phyloP scores from a whole-genome alignment of 2,797 vertebrate genomes.

The Tapera naevia region DNA sequence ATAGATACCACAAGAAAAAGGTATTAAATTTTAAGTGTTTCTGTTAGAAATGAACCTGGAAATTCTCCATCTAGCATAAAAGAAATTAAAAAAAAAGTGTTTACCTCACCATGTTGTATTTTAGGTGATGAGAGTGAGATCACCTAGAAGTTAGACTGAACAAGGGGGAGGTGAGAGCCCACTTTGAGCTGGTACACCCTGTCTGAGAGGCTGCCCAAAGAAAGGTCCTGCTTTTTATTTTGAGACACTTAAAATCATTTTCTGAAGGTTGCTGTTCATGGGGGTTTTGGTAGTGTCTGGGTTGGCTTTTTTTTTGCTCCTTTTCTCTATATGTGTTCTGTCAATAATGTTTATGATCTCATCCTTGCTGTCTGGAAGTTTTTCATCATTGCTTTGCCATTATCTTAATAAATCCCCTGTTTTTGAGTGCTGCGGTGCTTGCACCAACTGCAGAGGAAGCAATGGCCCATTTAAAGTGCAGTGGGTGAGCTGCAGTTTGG shows the following conservation, averaged over 20 bases:
- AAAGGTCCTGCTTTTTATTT: not conserved
- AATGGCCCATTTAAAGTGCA: not conserved
- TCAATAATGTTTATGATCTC: not conserved
- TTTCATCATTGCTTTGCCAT: constrained; percentile 2
- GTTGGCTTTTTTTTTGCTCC: not conserved
- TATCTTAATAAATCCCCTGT: not conserved
- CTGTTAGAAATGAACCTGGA: not conserved
- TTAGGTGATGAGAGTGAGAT: not conserved
- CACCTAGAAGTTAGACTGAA: not conserved
- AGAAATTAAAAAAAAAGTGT: not conserved
- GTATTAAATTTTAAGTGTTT: not conserved
- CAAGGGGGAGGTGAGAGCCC: not conserved
- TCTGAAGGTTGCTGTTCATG: not conserved
- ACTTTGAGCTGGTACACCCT: not conserved
- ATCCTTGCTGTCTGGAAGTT: constrained; percentile 5
- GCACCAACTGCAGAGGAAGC: not conserved
- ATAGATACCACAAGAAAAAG: not conserved
- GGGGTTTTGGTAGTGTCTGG: not conserved
- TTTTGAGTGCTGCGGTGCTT: not conserved
- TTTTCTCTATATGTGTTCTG: not conserved
- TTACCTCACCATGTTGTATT: accelerated
- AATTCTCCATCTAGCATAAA: not conserved
- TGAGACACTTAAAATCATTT: not conserved
- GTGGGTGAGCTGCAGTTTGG: not conserved
- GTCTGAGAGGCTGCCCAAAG: not conserved